These are phyloP conservation scores for Beroe ovata DNA, from an alignment of 37 sponge, comb jelly and placozoan genomes.

Conservation along the genomic window DNA sequence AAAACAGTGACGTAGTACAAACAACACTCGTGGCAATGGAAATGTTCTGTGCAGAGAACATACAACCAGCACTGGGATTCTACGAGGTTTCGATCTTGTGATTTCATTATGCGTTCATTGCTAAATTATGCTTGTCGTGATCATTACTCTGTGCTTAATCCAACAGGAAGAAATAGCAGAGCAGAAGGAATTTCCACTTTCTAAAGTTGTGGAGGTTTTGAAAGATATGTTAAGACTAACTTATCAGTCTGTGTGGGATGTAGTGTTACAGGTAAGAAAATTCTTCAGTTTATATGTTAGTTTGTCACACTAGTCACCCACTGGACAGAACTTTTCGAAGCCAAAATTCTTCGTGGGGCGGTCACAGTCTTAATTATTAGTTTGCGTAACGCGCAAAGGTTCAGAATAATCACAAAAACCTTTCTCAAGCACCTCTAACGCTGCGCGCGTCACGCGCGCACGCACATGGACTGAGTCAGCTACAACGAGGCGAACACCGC, in stretches of 20 bases:
- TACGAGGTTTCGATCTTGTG: conserved; percentile 27
- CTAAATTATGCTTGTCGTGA: no score
- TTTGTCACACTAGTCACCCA: no score
- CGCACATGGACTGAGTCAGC: neutral
- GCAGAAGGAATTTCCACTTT: neutral
- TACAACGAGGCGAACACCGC: neutral
- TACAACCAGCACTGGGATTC: neutral
- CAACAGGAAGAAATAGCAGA: neutral
- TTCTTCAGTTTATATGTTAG: no score
- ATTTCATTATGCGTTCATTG: neutral
- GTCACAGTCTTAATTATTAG: neutral
- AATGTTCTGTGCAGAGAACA: neutral
- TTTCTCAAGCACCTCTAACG: neutral
- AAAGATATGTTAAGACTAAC: conserved; percentile 38
- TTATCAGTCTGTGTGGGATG: conserved; percentile 60
- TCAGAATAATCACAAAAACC: neutral
- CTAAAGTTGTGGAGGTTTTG: neutral
- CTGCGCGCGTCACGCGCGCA: neutral
- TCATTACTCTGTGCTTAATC: neutral
- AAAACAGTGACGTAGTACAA: conserved; percentile 47
- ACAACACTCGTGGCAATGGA: conserved; percentile 29
- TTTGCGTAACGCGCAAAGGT: neutral
- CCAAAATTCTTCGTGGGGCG: no score
- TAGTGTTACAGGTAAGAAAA: conserved; percentile 62
- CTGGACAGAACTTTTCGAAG: no score